Evolutionary conservation across 1,140 invertebrate genomes (phyloP).

Genomic region (Sitophilus oryzae): DNA sequence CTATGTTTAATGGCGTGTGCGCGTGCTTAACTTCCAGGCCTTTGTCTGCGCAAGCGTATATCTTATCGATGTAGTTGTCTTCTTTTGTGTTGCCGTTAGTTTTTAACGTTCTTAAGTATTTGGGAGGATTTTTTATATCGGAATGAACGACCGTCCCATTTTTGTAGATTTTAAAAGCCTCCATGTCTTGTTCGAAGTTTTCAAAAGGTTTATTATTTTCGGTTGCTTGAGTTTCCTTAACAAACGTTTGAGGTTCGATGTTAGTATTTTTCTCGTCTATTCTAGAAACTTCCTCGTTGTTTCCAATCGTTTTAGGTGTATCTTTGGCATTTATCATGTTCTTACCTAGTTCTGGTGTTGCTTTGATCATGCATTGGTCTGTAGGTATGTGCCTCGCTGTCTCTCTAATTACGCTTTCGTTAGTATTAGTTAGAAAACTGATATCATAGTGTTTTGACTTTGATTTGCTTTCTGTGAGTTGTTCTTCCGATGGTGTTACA

Average conservation of each 20-base stretch:
- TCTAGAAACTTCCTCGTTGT: too few relatives aligned
- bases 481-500: too few relatives aligned
- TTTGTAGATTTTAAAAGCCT: conserved; percentile 2
- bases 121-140: background rate
- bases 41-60: conserved; percentile 14
- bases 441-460: too few relatives aligned
- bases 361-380: too few relatives aligned
- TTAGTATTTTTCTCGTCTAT: too few relatives aligned
- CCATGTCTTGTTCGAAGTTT: conserved; percentile 7
- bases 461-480: too few relatives aligned
- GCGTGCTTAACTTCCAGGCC: conserved; percentile 35
- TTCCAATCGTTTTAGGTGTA: too few relatives aligned
- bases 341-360: too few relatives aligned
- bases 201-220: background rate
- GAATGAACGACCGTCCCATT: background rate
- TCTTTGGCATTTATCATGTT: too few relatives aligned
- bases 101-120: background rate
- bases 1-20: conserved; percentile 27
- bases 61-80: conserved; percentile 9
- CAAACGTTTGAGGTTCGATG: background rate
- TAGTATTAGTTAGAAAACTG: too few relatives aligned
- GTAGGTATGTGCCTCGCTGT: too few relatives aligned
- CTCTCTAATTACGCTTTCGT: too few relatives aligned
- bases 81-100: background rate
- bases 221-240: background rate